Percentiles rank a stretch among this genome's conserved stretches.
Conservation (phyloP, 2,888 invertebrate species). For the Drosophila meridionalis region DNA sequence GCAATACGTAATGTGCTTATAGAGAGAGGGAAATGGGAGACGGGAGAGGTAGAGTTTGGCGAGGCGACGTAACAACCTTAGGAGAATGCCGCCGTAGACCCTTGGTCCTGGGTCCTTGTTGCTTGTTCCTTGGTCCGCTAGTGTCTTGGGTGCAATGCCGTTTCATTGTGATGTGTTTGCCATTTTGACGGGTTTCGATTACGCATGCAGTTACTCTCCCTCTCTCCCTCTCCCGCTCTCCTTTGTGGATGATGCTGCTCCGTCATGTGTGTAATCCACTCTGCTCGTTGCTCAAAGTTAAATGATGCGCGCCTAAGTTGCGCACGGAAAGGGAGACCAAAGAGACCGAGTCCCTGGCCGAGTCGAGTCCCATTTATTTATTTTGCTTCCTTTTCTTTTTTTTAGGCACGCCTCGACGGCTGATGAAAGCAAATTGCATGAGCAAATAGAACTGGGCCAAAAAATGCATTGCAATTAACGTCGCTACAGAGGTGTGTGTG, state of each 20-base stretch:
- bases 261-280: slow-evolving; percentile 78
- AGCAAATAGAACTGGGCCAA: slow-evolving; percentile 44
- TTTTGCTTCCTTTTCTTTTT: slow-evolving; percentile 11
- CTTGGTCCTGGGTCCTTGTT: slow-evolving; percentile 4
- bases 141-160: slow-evolving; percentile 40
- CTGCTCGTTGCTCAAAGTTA: slow-evolving; percentile 76
- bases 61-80: slow-evolving; percentile 40
- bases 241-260: slow-evolving; percentile 54
- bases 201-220: slow-evolving; percentile 40
- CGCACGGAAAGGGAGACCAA: slow-evolving; percentile 56
- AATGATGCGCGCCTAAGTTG: slow-evolving; percentile 79
- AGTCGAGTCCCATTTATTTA: slow-evolving; percentile 25
- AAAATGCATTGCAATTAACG: slow-evolving; percentile 52
- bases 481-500: not conserved
- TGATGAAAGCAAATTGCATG: slow-evolving; percentile 70
- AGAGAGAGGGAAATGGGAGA: not conserved
- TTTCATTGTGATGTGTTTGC: slow-evolving; percentile 67
- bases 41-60: slow-evolving; percentile 3
- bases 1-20: slow-evolving; percentile 64
- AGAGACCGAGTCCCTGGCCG: slow-evolving; percentile 37
- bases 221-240: slow-evolving; percentile 3
- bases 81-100: slow-evolving; percentile 18
- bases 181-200: slow-evolving; percentile 81
- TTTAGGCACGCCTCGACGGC: slow-evolving; percentile 60
- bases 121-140: slow-evolving; percentile 5